Conservation (phyloP, 2,888 invertebrate species). For the Drosophila diplacantha region DNA sequence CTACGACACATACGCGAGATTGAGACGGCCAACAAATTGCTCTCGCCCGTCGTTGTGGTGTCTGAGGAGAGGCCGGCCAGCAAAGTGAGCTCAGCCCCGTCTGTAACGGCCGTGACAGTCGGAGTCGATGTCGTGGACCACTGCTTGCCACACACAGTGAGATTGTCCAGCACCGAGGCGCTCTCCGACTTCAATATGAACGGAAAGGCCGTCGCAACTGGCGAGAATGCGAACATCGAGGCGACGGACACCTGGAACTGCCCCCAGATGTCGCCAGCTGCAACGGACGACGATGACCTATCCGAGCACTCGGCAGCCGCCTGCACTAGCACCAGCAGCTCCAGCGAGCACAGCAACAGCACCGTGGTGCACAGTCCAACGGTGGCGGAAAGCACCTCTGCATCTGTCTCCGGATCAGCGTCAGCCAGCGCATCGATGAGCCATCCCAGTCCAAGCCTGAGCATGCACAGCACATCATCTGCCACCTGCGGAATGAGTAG, state of each 20-base stretch:
- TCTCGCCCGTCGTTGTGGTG: conserved; percentile 71
- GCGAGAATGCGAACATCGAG: conserved; percentile 68
- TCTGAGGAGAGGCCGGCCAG: conserved; percentile 9
- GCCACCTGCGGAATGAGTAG: conserved; percentile 8
- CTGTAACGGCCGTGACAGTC: conserved; percentile 22
- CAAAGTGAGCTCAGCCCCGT: not conserved
- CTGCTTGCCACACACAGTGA: conserved; percentile 55
- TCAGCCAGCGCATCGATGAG: not conserved
- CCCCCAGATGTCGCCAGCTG: conserved; percentile 22
- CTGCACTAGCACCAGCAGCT: conserved; percentile 75
- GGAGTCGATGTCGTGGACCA: conserved; percentile 69
- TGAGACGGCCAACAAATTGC: conserved; percentile 76
- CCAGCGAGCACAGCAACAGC: conserved; percentile 75
- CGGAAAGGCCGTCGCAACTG: conserved; percentile 46
- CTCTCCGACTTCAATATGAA: conserved; percentile 73
- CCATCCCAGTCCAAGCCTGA: conserved; percentile 65
- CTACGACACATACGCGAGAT: conserved; percentile 77
- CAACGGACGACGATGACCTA: conserved; percentile 70
- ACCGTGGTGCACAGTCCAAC: conserved; percentile 74
- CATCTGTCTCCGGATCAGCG: conserved; percentile 2
- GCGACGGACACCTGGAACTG: conserved; percentile 41
- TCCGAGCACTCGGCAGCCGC: conserved; percentile 74
- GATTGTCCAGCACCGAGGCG: conserved; percentile 44
- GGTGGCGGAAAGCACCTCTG: conserved; percentile 32
- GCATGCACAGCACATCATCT: conserved; percentile 58